These are phyloP conservation scores for Anguilla pacifica DNA, from an alignment of 2,797 vertebrate genomes.

Conservation along the genomic window DNA sequence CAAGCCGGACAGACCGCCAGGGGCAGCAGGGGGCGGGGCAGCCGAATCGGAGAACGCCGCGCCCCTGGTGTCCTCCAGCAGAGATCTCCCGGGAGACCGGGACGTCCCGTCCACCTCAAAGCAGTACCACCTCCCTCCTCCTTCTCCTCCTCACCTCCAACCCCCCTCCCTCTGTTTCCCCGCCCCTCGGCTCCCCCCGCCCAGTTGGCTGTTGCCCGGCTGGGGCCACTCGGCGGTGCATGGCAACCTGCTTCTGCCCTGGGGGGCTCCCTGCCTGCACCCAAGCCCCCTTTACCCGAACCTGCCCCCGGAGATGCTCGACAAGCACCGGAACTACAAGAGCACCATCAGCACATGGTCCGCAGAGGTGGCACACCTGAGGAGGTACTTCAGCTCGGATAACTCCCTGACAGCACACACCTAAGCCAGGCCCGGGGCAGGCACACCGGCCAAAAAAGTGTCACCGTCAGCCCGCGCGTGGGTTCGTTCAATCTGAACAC, in stretches of 20 bases:
- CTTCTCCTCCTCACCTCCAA: neutral
- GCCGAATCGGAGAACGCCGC: slow-evolving; percentile 34
- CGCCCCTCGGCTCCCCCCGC: slow-evolving; percentile 25
- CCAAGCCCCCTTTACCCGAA: slow-evolving; percentile 48
- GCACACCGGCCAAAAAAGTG: neutral
- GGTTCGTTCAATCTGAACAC: neutral
- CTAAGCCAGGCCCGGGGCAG: neutral
- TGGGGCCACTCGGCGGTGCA: slow-evolving; percentile 41
- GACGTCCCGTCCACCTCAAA: slow-evolving; percentile 13
- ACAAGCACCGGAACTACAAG: slow-evolving; percentile 45
- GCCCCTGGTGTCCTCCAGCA: slow-evolving; percentile 56
- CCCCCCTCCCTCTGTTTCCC: slow-evolving; percentile 25
- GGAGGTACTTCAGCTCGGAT: slow-evolving; percentile 48
- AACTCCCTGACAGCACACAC: slow-evolving; percentile 34
- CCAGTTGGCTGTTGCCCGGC: slow-evolving; percentile 53
- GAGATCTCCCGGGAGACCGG: slow-evolving; percentile 33
- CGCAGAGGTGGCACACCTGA: slow-evolving; percentile 36
- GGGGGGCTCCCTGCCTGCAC: slow-evolving; percentile 49
- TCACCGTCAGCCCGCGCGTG: neutral
- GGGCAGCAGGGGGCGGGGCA: neutral
- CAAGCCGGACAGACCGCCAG: neutral
- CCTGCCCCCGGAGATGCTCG: slow-evolving; percentile 43
- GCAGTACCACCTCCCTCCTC: slow-evolving; percentile 21
- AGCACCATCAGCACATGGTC: slow-evolving; percentile 45
- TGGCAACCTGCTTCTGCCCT: slow-evolving; percentile 54